These are phyloP conservation scores for Furcula furcula DNA, from an alignment of 2,888 invertebrate genomes.

Conservation along the genomic window DNA sequence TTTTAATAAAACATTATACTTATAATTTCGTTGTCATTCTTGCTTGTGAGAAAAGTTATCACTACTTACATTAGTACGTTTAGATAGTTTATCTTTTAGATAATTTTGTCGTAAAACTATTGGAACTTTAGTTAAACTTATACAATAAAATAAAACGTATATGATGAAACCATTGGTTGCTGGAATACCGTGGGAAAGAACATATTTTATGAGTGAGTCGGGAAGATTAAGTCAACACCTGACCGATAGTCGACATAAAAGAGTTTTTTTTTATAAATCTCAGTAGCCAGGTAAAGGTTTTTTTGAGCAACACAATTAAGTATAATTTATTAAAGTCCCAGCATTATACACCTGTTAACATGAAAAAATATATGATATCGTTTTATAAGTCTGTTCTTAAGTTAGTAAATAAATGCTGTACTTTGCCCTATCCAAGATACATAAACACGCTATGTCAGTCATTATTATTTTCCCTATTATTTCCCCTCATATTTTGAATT, in stretches of 20 bases:
- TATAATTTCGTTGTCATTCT: not conserved
- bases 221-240: slow-evolving; percentile 62
- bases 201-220: slow-evolving; percentile 41
- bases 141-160: not conserved
- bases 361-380: not conserved
- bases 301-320: slow-evolving; percentile 13
- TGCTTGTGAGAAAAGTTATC: not conserved
- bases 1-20: too few relatives aligned
- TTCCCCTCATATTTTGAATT: slow-evolving; percentile 44
- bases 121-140: not conserved
- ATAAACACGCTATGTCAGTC: slow-evolving; percentile 52
- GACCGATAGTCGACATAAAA: slow-evolving; percentile 44
- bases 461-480: slow-evolving; percentile 52
- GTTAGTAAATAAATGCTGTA: too few relatives aligned
- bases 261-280: slow-evolving; percentile 37
- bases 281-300: slow-evolving; percentile 63
- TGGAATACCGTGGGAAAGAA: slow-evolving; percentile 63
- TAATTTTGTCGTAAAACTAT: not conserved
- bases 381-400: too few relatives aligned
- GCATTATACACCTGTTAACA: not conserved
- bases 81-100: not conserved
- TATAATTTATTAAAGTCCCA: not conserved
- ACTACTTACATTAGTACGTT: too few relatives aligned
- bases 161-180: slow-evolving; percentile 26
- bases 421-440: slow-evolving; percentile 32